Percentiles rank a stretch among this genome's conserved stretches.
Evolutionary conservation across 1,140 invertebrate genomes (phyloP).

Genomic region (Galleria mellonella): DNA sequence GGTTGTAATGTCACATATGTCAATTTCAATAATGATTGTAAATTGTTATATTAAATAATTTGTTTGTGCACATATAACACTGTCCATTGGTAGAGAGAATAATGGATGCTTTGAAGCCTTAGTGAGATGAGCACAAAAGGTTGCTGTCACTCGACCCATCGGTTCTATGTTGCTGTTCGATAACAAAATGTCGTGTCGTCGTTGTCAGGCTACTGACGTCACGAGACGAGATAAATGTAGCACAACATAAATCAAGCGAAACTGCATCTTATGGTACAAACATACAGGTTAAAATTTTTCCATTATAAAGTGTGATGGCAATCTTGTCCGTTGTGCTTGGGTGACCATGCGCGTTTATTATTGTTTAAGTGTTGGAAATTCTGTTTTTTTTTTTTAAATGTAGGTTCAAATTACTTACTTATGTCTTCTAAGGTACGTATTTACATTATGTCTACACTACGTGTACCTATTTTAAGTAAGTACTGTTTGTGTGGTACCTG

Average conservation of each 20-base stretch:
- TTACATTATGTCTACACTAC: no score
- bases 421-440: no score
- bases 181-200: conserved; percentile 25
- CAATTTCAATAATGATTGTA: no score
- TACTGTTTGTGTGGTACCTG: no score
- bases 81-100: conserved; percentile 19
- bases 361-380: no score
- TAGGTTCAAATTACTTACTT: no score
- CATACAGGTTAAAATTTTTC: neutral
- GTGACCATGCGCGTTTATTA: conserved; percentile 13
- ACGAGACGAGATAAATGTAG: conserved; percentile 4
- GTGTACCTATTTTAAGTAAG: no score
- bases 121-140: conserved; percentile 14
- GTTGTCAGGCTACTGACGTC: conserved; percentile 13
- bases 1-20: no score
- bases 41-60: no score
- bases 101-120: conserved; percentile 28
- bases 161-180: conserved; percentile 25
- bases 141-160: conserved; percentile 15
- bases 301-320: neutral
- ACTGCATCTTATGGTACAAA: neutral
- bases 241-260: neutral
- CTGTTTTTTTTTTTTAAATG: no score
- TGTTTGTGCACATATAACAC: conserved; percentile 5
- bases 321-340: conserved; percentile 13